phyloP scores from a whole-genome alignment of 2,113 vertebrate species.

The Glaucidium brasilianum region DNA sequence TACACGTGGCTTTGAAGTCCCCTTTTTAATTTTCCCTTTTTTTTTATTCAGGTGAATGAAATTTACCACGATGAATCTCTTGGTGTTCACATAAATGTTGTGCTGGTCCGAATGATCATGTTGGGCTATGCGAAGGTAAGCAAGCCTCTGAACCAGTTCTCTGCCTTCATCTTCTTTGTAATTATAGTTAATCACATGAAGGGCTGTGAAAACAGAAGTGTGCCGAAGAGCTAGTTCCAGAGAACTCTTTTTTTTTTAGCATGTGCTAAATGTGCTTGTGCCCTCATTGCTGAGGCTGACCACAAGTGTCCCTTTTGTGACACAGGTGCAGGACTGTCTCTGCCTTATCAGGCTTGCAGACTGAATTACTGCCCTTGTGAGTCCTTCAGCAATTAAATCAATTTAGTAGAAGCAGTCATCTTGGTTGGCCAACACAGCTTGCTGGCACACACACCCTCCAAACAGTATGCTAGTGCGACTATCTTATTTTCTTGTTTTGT shows the following conservation, averaged over 20 bases:
- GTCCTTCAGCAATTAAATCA: neutral
- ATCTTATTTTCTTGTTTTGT: neutral
- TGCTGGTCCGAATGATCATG: conserved; percentile 98
- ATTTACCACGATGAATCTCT: conserved; percentile 98
- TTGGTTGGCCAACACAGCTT: neutral
- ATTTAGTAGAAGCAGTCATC: neutral
- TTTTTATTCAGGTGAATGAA: conserved; percentile 87
- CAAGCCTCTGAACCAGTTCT: neutral
- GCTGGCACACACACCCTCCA: neutral
- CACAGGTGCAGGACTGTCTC: neutral
- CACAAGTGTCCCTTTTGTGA: neutral
- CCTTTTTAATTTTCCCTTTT: neutral
- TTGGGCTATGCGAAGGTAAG: conserved; percentile 94
- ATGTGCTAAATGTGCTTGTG: too few species aligned
- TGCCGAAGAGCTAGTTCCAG: neutral
- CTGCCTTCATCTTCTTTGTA: rapidly evolving
- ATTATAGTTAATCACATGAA: rapidly evolving
- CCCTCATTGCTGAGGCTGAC: neutral
- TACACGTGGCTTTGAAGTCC: rapidly evolving
- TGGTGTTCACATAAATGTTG: conserved; percentile 93
- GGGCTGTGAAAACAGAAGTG: neutral
- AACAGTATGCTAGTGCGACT: neutral
- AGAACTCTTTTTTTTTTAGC: neutral
- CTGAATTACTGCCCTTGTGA: neutral
- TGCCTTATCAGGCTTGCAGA: too few species aligned